phyloP scores from a whole-genome alignment of 2,113 vertebrate genomes.

The Pluvialis apricaria region DNA sequence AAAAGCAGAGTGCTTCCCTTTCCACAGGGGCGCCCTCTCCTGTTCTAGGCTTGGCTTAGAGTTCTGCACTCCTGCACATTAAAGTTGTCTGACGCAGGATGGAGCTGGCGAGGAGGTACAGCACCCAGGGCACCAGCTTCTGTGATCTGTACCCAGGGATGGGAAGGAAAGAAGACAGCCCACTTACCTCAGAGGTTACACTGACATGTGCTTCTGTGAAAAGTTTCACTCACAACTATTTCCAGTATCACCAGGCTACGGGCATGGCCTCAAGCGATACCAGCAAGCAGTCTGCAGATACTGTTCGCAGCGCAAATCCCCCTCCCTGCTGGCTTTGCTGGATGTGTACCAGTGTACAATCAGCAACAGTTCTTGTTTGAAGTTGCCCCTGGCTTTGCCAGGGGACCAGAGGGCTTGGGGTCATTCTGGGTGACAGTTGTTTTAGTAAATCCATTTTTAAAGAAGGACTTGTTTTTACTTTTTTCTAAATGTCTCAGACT shows the following conservation, averaged over 20 bases:
- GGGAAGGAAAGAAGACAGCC: constrained; percentile 58
- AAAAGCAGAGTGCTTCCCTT: constrained; percentile 58
- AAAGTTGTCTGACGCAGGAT: constrained; percentile 16
- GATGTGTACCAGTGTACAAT: constrained; percentile 14
- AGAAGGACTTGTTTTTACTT: constrained; percentile 84
- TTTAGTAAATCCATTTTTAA: constrained; percentile 84
- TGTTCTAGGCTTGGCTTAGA: constrained; percentile 48
- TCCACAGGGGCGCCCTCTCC: constrained; percentile 15
- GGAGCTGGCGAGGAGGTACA: constrained; percentile 57
- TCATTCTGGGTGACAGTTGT: constrained; percentile 73
- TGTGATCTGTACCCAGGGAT: constrained; percentile 37
- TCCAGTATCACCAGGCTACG: constrained; percentile 63
- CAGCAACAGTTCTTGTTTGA: constrained; percentile 39
- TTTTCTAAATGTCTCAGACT: constrained; percentile 86
- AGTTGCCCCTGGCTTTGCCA: constrained; percentile 58
- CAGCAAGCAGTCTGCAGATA: constrained; percentile 58
- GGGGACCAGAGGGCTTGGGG: constrained; percentile 62
- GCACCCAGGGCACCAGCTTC: constrained; percentile 38
- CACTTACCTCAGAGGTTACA: constrained; percentile 67
- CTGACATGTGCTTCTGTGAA: constrained; percentile 65
- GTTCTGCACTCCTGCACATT: constrained; percentile 45
- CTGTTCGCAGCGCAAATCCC: constrained; percentile 34
- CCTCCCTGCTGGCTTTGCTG: constrained; percentile 59
- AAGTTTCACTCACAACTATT: constrained; percentile 64
- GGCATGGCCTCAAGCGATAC: constrained; percentile 66